A percentile compares a stretch with the other conserved stretches of the same genome.
Conservation (phyloP, 1,140 invertebrate genomes). For the Trichonephila clavipes region DNA sequence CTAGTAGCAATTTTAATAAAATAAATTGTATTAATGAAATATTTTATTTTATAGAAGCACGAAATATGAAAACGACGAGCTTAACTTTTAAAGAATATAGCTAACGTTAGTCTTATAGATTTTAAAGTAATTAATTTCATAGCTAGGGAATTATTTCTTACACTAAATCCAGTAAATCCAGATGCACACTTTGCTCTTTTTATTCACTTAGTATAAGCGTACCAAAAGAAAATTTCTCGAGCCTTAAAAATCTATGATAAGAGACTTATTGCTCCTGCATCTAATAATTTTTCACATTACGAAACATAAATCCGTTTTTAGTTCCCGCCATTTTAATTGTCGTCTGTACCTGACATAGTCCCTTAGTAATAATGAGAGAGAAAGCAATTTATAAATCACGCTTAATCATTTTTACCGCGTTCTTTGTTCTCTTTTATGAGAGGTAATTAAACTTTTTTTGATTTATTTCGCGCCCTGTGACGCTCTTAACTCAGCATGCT, state of each 20-base stretch:
- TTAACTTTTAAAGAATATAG: too few relatives aligned
- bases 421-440: conserved; percentile 41
- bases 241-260: background rate
- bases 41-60: too few relatives aligned
- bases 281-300: background rate
- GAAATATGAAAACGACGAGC: too few relatives aligned
- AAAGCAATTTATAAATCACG: conserved; percentile 35
- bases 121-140: too few relatives aligned
- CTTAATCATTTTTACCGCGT: conserved; percentile 18
- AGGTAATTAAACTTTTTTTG: conserved; percentile 46
- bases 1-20: too few relatives aligned
- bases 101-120: too few relatives aligned
- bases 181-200: background rate
- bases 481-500: conserved; percentile 14
- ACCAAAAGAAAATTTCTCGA: too few relatives aligned
- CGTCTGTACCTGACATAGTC: background rate
- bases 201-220: too few relatives aligned
- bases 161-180: too few relatives aligned
- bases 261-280: background rate
- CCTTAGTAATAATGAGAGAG: conserved; percentile 12
- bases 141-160: too few relatives aligned
- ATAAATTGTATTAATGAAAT: too few relatives aligned
- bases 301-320: background rate
- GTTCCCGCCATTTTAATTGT: background rate
- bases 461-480: conserved; percentile 5